A percentile compares a stretch with the other conserved stretches of the same genome.
Conservation (phyloP, 2,888 invertebrate genomes). For the Machimus atricapillus region DNA sequence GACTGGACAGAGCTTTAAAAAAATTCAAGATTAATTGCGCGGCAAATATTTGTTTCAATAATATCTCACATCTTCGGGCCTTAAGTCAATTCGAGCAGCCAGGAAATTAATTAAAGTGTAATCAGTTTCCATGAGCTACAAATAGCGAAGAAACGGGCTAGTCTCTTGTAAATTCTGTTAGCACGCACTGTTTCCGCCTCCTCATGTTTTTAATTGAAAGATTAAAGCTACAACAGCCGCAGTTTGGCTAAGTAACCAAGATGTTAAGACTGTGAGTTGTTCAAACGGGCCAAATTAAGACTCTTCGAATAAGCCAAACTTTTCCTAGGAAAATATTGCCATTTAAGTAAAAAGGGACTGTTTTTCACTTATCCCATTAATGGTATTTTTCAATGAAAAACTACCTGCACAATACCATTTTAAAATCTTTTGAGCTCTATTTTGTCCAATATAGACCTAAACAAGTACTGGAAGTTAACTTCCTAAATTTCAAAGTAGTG, state of each 20-base stretch:
- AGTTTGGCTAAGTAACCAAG: not conserved
- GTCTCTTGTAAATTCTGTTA: not conserved
- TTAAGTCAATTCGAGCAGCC: not conserved
- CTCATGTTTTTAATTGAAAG: not conserved
- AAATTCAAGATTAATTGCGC: not conserved
- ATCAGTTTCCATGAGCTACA: not conserved
- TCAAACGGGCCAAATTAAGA: no score
- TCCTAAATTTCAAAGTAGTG: no score
- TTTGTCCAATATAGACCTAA: no score
- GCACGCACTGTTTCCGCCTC: not conserved
- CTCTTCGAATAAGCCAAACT: no score
- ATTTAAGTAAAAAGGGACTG: no score
- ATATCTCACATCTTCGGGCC: not conserved
- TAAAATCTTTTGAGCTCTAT: no score
- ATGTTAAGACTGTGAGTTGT: not conserved
- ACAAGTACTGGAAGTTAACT: no score
- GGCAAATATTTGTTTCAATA: not conserved
- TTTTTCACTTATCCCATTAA: no score
- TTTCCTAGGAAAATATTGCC: no score
- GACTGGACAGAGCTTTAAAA: not conserved
- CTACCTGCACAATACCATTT: no score
- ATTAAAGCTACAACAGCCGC: not conserved
- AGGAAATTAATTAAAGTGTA: not conserved
- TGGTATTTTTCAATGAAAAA: no score
- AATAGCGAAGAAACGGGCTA: not conserved